Percentiles rank a stretch among this genome's conserved stretches.
Evolutionary conservation across 2,888 invertebrate species (phyloP).

Genomic region (Seira ritae): DNA sequence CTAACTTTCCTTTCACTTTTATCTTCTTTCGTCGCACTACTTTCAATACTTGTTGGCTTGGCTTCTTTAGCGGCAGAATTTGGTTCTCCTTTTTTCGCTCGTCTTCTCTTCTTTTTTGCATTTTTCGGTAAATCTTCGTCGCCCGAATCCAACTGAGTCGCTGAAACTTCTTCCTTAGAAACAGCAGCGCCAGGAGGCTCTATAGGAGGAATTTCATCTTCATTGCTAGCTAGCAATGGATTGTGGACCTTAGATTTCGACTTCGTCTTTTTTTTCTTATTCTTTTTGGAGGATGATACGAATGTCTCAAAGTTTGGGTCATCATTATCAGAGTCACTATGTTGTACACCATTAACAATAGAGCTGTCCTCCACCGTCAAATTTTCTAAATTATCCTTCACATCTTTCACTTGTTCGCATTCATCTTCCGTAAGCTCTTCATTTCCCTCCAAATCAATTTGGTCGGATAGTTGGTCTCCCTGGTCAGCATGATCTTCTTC

Average conservation of each 20-base stretch:
- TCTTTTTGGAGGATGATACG: not conserved
- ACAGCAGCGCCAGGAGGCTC: too few species aligned
- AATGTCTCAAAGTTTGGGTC: too few species aligned
- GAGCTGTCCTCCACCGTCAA: not conserved
- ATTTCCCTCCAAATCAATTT: too few species aligned
- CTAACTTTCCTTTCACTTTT: conserved; percentile 4
- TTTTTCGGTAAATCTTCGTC: conserved; percentile 46
- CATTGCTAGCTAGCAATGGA: not conserved
- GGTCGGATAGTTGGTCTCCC: too few species aligned
- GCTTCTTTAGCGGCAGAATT: not conserved
- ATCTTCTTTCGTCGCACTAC: not conserved
- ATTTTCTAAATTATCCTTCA: conserved; percentile 5
- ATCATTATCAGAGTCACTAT: too few species aligned
- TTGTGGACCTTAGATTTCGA: not conserved
- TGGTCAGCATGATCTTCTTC: conserved; percentile 32
- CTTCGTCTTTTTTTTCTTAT: conserved; percentile 4
- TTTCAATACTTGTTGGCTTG: not conserved
- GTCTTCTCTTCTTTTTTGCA: conserved; percentile 57
- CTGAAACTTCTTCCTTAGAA: not conserved
- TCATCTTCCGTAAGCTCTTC: too few species aligned
- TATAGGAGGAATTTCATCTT: not conserved
- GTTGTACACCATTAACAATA: too few species aligned
- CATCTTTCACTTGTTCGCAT: not conserved
- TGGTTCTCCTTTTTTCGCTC: conserved; percentile 58
- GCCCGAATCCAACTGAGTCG: not conserved